Percentiles rank a stretch among this genome's conserved stretches.
phyloP scores from a whole-genome alignment of 2,888 invertebrate genomes.

The Lymantria dispar region DNA sequence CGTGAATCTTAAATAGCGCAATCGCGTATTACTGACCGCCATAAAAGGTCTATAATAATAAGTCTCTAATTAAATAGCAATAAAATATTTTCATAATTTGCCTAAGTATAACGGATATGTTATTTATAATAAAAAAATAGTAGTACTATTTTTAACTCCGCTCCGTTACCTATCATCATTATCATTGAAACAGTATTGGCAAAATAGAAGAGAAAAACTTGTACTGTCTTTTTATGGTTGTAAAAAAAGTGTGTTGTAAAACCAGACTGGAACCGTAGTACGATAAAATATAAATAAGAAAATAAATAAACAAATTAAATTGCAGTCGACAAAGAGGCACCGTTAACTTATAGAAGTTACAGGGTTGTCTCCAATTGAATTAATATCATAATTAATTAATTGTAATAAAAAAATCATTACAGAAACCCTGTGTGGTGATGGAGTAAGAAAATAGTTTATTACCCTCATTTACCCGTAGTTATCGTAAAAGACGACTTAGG shows the following conservation, averaged over 20 bases:
- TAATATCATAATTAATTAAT: background rate
- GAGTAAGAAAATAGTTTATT: background rate
- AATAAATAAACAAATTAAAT: slow-evolving; percentile 48
- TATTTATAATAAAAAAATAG: too few species aligned
- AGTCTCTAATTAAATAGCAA: too few species aligned
- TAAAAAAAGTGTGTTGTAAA: slow-evolving; percentile 33
- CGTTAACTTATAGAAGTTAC: slow-evolving; percentile 53
- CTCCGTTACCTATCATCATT: slow-evolving; percentile 24
- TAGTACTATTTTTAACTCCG: slow-evolving; percentile 28
- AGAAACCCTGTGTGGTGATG: too few species aligned
- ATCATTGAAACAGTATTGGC: slow-evolving; percentile 14
- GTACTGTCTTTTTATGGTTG: slow-evolving; percentile 33
- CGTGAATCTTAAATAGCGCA: too few species aligned
- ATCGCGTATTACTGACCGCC: too few species aligned
- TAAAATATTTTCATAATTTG: too few species aligned
- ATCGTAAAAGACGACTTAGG: too few species aligned
- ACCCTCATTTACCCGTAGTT: too few species aligned
- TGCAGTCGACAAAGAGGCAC: slow-evolving; percentile 35
- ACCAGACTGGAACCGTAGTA: slow-evolving; percentile 38
- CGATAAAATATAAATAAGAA: slow-evolving; percentile 48
- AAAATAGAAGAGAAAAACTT: slow-evolving; percentile 23
- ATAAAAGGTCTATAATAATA: too few species aligned
- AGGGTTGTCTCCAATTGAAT: background rate
- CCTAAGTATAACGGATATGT: too few species aligned
- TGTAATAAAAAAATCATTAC: background rate